Conservation (phyloP, 2,797 vertebrate species). For the Alectoris magna region DNA sequence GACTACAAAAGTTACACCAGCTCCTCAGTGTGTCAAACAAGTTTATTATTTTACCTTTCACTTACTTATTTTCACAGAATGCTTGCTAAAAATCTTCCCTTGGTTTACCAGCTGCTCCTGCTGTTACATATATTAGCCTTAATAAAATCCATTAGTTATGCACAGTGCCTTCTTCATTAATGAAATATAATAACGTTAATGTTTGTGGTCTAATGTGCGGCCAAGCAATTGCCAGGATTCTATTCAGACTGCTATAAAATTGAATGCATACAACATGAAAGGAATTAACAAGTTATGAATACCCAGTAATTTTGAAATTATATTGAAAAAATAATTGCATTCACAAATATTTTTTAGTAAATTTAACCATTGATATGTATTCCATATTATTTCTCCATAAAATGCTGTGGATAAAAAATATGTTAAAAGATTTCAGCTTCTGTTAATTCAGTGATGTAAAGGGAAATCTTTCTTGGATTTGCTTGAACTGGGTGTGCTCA, state of each 20-base stretch:
- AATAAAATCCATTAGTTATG: slow-evolving; percentile 39
- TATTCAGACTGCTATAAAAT: not conserved
- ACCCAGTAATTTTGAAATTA: not conserved
- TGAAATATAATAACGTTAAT: slow-evolving; percentile 1
- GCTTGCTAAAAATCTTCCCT: not conserved
- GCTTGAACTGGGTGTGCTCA: not conserved
- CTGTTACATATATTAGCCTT: not conserved
- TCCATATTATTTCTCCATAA: not conserved
- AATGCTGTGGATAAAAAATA: not conserved
- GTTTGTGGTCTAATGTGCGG: not conserved
- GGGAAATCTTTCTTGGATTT: not conserved
- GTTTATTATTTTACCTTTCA: slow-evolving; percentile 48
- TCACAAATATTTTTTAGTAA: not conserved
- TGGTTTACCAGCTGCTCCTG: not conserved
- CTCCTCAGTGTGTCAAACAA: slow-evolving; percentile 7
- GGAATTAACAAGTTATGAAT: not conserved
- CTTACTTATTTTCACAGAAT: not conserved
- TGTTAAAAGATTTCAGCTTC: not conserved
- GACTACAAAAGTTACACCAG: slow-evolving; percentile 32
- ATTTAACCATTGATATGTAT: not conserved
- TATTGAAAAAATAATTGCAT: not conserved
- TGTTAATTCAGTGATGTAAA: not conserved
- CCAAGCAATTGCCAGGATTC: not conserved
- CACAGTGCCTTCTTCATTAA: slow-evolving; percentile 34
- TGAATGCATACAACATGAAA: not conserved